Evolutionary conservation across 2,113 vertebrate species (phyloP), one percentile per base, ranked within the genome.

Genomic region (Prinia subflava): DNA sequence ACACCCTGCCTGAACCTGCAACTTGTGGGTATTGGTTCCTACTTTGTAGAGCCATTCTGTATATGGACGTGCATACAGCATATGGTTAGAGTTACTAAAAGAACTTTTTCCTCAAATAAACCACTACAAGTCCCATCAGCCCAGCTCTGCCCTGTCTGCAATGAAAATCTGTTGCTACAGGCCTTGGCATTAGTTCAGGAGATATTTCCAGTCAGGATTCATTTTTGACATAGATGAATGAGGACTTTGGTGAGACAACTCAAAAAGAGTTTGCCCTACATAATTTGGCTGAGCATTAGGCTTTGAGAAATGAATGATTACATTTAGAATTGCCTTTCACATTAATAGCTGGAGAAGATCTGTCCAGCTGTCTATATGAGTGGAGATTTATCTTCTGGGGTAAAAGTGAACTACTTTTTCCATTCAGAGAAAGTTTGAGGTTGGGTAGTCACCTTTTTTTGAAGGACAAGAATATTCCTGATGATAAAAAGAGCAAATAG

Each of bases 161-260:
- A 37, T 21, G 63, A 75, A 74, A 46, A 90, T 80, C 39, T 80
- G 71, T 85, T 91, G 78, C 83, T 83, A 52, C 55, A 83, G 75
- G 71, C 53, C 67, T 85, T 93, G 42, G n/a, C 82, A 56, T 70
- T 77, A 80, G 60, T 88, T 90, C 65, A 73, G 91, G 77, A 82
- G 63, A 76, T 1, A 19, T 81, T 93, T 95, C 64, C 68, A 90
- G 44, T 80, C 59, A 83, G 39, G 59, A 93, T 87, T 91, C 33
- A 59, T 44, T 95, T 95, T 90, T 95, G 49, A 86, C 75, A 31
- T 60, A 88, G 93, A 90, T 90, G 37, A 90, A 92, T 81, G 49
- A 83, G 71, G 33, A 52, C 85, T 93, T 92, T 8, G 19, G 88
- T 80, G 82, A 83, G 70, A 67, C 67, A 77, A 39, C 70, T 87